Conservation (phyloP, 2,888 invertebrate genomes). For the Cantharis rustica region DNA sequence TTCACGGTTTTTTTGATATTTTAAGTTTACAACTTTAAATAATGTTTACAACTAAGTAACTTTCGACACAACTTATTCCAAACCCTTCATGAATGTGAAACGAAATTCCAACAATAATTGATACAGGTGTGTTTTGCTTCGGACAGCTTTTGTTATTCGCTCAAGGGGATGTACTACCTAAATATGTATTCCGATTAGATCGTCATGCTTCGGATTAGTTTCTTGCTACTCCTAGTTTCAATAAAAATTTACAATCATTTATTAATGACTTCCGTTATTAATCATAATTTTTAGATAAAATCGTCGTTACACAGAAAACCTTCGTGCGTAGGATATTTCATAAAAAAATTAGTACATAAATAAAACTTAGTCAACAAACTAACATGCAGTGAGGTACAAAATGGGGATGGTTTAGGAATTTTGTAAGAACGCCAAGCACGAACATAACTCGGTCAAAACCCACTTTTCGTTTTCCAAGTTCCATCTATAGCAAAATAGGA, state of each 20-base stretch:
- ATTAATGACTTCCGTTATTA: not conserved
- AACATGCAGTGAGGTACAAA: not conserved
- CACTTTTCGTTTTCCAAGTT: slow-evolving; percentile 26
- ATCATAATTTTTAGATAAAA: not conserved
- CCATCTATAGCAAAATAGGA: slow-evolving; percentile 4
- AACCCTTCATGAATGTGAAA: not conserved
- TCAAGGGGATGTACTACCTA: slow-evolving; percentile 9
- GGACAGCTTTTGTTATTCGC: slow-evolving; percentile 34
- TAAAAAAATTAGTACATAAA: not conserved
- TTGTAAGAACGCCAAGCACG: slow-evolving; percentile 15
- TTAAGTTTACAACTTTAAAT: not conserved
- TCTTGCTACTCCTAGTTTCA: not conserved
- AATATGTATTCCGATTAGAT: not conserved
- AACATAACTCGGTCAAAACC: slow-evolving; percentile 19
- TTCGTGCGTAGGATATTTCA: not conserved
- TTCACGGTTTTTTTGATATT: not conserved
- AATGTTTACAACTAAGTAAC: not conserved
- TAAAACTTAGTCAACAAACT: not conserved
- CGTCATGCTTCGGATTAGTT: not conserved
- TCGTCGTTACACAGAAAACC: not conserved
- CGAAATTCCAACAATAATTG: slow-evolving; percentile 5
- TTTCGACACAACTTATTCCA: not conserved
- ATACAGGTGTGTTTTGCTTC: slow-evolving; percentile 33
- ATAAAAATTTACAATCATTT: not conserved
- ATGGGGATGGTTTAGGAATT: slow-evolving; percentile 7